Evolutionary conservation across 2,113 vertebrate genomes (phyloP).

Genomic region (Laticauda colubrina): DNA sequence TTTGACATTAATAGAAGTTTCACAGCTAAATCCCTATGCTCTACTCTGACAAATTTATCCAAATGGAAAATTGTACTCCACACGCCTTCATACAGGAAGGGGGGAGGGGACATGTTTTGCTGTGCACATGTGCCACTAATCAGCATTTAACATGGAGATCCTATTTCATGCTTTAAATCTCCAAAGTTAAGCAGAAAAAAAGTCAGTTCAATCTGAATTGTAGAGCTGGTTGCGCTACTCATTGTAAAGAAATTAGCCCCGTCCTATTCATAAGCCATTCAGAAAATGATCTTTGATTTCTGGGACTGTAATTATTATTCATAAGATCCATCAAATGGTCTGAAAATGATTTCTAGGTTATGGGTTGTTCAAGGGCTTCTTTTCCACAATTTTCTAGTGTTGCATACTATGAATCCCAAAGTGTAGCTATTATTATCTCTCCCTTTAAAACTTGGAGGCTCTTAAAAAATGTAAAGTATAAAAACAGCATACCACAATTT

Average conservation of each 20-base stretch:
- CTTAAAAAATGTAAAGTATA: conserved; percentile 11
- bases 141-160: conserved; percentile 39
- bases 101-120: conserved; percentile 36
- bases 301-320: conserved; percentile 30
- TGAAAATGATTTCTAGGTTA: conserved; percentile 15
- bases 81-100: conserved; percentile 45
- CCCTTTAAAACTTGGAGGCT: background rate
- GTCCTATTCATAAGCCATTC: conserved; percentile 31
- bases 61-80: conserved; percentile 38
- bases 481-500: background rate
- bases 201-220: background rate
- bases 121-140: conserved; percentile 33
- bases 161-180: conserved; percentile 30
- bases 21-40: conserved; percentile 35
- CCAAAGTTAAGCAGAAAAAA: conserved; percentile 13
- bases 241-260: conserved; percentile 28
- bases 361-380: conserved; percentile 18
- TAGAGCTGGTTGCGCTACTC: conserved; percentile 15
- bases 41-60: conserved; percentile 42
- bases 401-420: conserved; percentile 14
- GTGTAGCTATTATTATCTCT: background rate
- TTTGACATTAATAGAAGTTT: conserved; percentile 51
- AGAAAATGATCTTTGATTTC: conserved; percentile 41
- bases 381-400: conserved; percentile 19
- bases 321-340: conserved; percentile 20